Percentiles rank a stretch among this genome's conserved stretches.
phyloP scores from a whole-genome alignment of 2,797 vertebrate species.

The Phylloscopus collybita region DNA sequence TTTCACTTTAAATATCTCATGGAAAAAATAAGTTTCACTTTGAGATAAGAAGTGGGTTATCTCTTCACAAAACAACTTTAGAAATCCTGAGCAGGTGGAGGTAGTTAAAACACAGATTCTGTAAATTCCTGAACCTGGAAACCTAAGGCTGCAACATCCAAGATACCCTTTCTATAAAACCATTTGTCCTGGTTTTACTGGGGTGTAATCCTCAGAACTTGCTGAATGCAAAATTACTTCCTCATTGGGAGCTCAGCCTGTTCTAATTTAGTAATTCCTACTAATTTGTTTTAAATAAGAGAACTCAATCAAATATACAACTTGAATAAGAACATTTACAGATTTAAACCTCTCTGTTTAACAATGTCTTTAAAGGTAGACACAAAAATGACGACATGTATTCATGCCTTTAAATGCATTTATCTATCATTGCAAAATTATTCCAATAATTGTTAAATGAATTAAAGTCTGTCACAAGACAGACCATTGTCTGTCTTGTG shows the following conservation, averaged over 20 bases:
- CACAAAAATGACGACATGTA: background rate
- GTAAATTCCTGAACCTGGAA: background rate
- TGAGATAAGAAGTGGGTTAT: fast-evolving
- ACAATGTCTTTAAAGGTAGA: background rate
- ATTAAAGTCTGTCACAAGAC: background rate
- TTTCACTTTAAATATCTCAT: background rate
- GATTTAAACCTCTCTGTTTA: background rate
- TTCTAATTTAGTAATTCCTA: background rate
- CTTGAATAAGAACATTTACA: background rate
- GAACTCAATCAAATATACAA: background rate
- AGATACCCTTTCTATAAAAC: background rate
- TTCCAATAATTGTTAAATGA: background rate
- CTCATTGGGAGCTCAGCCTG: background rate
- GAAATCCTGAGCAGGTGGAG: background rate
- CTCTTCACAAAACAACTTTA: background rate
- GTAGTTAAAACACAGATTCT: background rate
- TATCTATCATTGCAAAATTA: background rate
- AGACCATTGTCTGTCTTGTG: background rate
- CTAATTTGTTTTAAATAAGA: background rate
- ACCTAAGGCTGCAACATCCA: background rate
- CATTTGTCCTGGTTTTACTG: background rate
- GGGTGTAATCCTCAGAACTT: background rate
- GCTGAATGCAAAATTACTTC: background rate
- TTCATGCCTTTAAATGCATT: background rate
- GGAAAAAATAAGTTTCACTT: background rate